Conservation (phyloP, 2,888 invertebrate species). For the Hirtodrosophila histrioides region DNA sequence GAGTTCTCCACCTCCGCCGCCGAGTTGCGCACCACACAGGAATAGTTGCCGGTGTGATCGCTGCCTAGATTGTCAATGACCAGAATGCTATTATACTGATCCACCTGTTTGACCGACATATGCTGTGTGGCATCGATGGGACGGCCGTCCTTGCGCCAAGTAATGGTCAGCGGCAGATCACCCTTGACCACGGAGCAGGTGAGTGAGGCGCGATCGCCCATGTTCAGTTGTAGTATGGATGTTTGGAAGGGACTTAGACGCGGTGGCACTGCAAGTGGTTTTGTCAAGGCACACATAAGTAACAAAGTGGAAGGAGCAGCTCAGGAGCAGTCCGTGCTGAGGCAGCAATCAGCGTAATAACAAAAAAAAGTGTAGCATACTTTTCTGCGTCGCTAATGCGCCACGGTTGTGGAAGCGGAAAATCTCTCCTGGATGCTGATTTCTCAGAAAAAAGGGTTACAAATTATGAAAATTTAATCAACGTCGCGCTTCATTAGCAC, state of each 20-base stretch:
- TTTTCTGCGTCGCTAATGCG: slow-evolving; percentile 17
- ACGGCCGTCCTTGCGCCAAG: slow-evolving; percentile 91
- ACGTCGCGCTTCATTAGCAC: slow-evolving; percentile 70
- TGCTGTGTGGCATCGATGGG: slow-evolving; percentile 87
- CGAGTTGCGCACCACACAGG: slow-evolving; percentile 89
- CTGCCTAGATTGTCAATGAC: slow-evolving; percentile 90
- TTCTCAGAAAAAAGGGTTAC: slow-evolving; percentile 40
- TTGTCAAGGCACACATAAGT: slow-evolving; percentile 39
- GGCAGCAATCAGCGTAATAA: slow-evolving; percentile 16
- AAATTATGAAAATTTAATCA: slow-evolving; percentile 79
- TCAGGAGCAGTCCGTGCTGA: background rate
- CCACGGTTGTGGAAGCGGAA: slow-evolving; percentile 17
- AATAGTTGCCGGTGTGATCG: slow-evolving; percentile 91
- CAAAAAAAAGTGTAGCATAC: slow-evolving; percentile 23
- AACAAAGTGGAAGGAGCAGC: slow-evolving; percentile 13
- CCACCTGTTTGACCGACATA: slow-evolving; percentile 89
- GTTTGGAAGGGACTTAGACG: slow-evolving; percentile 90
- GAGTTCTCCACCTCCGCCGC: slow-evolving; percentile 90
- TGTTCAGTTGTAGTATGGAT: slow-evolving; percentile 88
- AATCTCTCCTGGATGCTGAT: background rate
- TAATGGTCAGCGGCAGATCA: slow-evolving; percentile 90
- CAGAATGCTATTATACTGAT: slow-evolving; percentile 91
- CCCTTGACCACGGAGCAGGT: slow-evolving; percentile 91
- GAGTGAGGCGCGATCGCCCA: slow-evolving; percentile 90
- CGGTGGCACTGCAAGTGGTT: slow-evolving; percentile 87